These are phyloP conservation scores for Aeoliscus strigatus DNA, from an alignment of 2,797 vertebrate species.

Conservation along the genomic window DNA sequence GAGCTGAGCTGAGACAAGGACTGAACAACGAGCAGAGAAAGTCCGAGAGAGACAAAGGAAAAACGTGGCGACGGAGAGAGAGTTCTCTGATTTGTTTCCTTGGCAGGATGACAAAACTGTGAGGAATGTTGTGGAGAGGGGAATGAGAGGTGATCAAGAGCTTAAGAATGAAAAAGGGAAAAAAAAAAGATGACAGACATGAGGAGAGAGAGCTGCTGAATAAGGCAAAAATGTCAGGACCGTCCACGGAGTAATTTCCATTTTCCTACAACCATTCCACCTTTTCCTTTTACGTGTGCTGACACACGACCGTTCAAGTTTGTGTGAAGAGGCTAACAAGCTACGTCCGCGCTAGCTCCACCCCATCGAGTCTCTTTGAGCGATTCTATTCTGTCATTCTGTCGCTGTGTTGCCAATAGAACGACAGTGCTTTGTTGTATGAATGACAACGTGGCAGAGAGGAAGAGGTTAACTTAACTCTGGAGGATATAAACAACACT, in stretches of 20 bases:
- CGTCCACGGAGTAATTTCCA: constrained; percentile 63
- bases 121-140: constrained; percentile 81
- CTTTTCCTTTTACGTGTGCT: constrained; percentile 4
- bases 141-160: constrained; percentile 75
- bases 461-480: too few species aligned
- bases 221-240: constrained; percentile 50
- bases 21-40: constrained; percentile 32
- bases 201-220: constrained; percentile 60
- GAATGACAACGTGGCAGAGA: too few species aligned
- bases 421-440: too few species aligned
- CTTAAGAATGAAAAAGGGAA: constrained; percentile 51
- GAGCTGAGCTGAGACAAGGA: constrained; percentile 48
- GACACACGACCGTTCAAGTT: constrained; percentile 10
- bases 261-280: constrained; percentile 40
- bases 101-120: constrained; percentile 87
- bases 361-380: too few species aligned
- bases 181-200: constrained; percentile 53
- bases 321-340: too few species aligned
- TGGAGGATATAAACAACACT: too few species aligned
- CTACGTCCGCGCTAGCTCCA: too few species aligned
- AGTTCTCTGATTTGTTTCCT: constrained; percentile 83
- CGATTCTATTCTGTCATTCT: too few species aligned
- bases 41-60: constrained; percentile 59
- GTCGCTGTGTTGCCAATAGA: too few species aligned
- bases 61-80: constrained; percentile 61